These are phyloP conservation scores for Alauda arvensis DNA, from an alignment of 2,797 vertebrate genomes.

Conservation along the genomic window DNA sequence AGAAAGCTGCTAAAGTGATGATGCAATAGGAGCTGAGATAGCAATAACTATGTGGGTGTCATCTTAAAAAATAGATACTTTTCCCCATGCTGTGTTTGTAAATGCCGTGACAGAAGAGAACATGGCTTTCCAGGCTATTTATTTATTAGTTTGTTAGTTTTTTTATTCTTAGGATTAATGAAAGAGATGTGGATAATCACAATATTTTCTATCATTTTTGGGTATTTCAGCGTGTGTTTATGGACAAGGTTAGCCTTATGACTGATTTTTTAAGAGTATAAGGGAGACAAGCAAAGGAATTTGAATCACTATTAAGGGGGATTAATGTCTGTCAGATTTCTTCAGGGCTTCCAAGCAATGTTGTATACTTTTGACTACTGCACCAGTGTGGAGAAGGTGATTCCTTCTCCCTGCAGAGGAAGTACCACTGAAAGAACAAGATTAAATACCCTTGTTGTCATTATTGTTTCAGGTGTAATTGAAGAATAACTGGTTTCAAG, in stretches of 20 bases:
- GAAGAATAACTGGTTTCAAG: background rate
- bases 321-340: background rate
- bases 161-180: background rate
- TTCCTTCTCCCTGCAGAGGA: background rate
- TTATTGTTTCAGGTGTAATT: background rate
- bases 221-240: background rate
- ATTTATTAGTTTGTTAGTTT: background rate
- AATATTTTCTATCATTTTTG: background rate
- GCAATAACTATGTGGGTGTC: background rate
- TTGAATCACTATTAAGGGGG: background rate
- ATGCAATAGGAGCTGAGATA: background rate
- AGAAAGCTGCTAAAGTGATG: background rate
- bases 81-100: background rate
- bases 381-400: background rate
- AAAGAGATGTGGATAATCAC: background rate
- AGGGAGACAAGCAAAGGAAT: background rate
- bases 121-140: background rate
- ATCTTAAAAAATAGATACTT: background rate
- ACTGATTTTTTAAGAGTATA: background rate
- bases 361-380: background rate
- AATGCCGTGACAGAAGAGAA: background rate
- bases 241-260: background rate
- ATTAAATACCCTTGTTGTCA: background rate
- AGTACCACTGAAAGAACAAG: background rate
- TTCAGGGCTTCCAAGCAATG: background rate